Conservation (phyloP, 2,113 vertebrate species). For the Hippocampus barbouri region DNA sequence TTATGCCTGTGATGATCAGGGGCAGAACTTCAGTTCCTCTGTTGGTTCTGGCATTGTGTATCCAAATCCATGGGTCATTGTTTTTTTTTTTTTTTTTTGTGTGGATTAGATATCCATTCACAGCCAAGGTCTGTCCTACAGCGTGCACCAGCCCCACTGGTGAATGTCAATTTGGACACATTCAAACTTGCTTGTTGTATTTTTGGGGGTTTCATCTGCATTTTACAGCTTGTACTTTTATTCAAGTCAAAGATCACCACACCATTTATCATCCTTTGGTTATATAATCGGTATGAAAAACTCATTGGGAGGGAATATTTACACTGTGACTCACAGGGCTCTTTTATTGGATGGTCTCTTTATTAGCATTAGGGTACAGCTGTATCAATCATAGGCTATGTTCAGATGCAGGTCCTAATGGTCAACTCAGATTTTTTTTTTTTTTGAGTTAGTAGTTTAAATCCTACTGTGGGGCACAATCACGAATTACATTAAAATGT, state of each 20-base stretch:
- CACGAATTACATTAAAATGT: too few relatives aligned
- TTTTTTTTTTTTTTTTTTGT: conserved; percentile 28
- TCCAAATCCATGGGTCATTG: conserved; percentile 47
- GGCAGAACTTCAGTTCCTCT: conserved; percentile 47
- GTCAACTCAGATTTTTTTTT: too few relatives aligned
- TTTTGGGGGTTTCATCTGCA: neutral
- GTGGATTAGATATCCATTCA: conserved; percentile 48
- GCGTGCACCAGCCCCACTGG: conserved; percentile 44
- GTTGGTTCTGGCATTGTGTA: conserved; percentile 34
- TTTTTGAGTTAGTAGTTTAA: too few relatives aligned
- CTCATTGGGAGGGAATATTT: conserved; percentile 53
- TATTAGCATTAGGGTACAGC: conserved; percentile 64
- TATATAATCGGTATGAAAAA: conserved; percentile 50
- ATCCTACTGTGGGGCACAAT: too few relatives aligned
- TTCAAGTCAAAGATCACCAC: conserved; percentile 5
- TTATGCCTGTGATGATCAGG: conserved; percentile 40
- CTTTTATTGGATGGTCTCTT: conserved; percentile 62
- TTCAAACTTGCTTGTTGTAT: conserved; percentile 14
- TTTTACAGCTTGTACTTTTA: conserved; percentile 5
- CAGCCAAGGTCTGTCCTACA: conserved; percentile 53
- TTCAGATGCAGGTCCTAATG: too few relatives aligned
- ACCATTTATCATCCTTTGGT: conserved; percentile 55
- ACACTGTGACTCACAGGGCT: conserved; percentile 57
- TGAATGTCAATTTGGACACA: conserved; percentile 51
- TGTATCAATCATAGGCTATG: conserved; percentile 50